A percentile compares a stretch with the other conserved stretches of the same genome.
Conservation (phyloP, 64 coral and sea anemone genomes). For the Catalaphyllia jardinei region DNA sequence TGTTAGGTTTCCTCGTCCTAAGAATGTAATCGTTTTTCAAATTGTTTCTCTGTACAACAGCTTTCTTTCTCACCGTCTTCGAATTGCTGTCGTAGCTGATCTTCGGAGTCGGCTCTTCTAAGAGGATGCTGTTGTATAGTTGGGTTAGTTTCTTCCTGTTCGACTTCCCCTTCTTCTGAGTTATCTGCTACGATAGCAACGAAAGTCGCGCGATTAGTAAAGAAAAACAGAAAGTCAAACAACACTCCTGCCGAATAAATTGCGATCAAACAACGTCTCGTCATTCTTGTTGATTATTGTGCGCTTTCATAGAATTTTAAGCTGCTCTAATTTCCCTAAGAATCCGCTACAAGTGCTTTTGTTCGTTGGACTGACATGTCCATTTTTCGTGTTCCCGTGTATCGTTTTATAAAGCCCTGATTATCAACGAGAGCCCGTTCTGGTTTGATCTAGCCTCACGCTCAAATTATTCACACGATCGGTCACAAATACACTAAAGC, state of each 20-base stretch:
- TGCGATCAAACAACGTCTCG: neutral
- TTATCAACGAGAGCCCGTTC: too few species aligned
- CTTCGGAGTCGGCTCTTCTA: constrained; percentile 11
- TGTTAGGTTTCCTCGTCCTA: too few species aligned
- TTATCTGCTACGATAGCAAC: neutral
- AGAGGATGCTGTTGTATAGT: neutral
- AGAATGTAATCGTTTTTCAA: neutral
- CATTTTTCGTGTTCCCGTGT: too few species aligned
- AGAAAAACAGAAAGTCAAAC: neutral
- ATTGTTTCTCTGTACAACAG: neutral
- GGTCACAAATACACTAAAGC: neutral
- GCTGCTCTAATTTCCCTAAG: too few species aligned
- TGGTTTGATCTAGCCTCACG: too few species aligned
- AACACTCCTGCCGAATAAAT: neutral
- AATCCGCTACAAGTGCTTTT: too few species aligned
- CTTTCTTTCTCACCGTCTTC: neutral
- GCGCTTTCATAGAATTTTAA: too few species aligned
- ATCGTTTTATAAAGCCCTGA: too few species aligned
- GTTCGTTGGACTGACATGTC: too few species aligned
- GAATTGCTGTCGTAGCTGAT: neutral
- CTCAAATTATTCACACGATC: too few species aligned
- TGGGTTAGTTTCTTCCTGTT: neutral
- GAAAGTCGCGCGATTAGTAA: neutral
- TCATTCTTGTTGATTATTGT: neutral
- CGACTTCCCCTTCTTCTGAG: constrained; percentile 2